These are phyloP conservation scores for Tiliacea citrago DNA, from an alignment of 2,888 invertebrate genomes.

Conservation along the genomic window DNA sequence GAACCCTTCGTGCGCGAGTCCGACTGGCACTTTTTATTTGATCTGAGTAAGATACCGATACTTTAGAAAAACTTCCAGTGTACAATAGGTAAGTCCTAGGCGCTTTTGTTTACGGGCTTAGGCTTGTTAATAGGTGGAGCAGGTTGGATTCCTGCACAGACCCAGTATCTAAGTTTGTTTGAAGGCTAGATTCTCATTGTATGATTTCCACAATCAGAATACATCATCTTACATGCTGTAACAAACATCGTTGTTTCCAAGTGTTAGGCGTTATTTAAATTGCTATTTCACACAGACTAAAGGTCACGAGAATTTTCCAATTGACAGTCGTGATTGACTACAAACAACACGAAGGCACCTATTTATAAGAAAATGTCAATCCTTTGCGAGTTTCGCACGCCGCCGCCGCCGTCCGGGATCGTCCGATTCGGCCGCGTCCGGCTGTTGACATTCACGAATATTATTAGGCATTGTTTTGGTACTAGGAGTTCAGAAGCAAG, in stretches of 20 bases:
- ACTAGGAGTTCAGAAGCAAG: slow-evolving; percentile 15
- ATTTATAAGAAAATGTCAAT: slow-evolving; percentile 56
- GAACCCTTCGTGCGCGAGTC: no score
- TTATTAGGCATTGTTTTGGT: slow-evolving; percentile 52
- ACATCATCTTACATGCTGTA: slow-evolving; percentile 6
- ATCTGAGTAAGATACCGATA: no score
- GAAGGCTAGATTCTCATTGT: slow-evolving; percentile 2
- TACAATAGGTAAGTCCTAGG: no score
- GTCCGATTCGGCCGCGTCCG: slow-evolving; percentile 57
- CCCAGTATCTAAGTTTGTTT: neutral
- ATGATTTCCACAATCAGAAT: slow-evolving; percentile 5
- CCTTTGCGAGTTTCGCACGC: slow-evolving; percentile 54
- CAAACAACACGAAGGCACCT: slow-evolving; percentile 38
- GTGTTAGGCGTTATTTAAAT: slow-evolving; percentile 47
- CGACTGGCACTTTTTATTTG: no score
- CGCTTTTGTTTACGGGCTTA: neutral
- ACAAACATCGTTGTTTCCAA: slow-evolving; percentile 15
- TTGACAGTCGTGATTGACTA: slow-evolving; percentile 59
- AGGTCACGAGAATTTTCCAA: slow-evolving; percentile 59
- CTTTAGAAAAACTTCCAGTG: no score
- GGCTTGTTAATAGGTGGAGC: neutral
- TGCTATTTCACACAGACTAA: slow-evolving; percentile 49
- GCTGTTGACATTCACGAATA: slow-evolving; percentile 63
- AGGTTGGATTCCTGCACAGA: neutral
- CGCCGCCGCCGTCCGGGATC: slow-evolving; percentile 44